Evolutionary conservation across 2,113 vertebrate species (phyloP), one percentile per base, ranked within the genome.

Genomic region (Callospermophilus lateralis): DNA sequence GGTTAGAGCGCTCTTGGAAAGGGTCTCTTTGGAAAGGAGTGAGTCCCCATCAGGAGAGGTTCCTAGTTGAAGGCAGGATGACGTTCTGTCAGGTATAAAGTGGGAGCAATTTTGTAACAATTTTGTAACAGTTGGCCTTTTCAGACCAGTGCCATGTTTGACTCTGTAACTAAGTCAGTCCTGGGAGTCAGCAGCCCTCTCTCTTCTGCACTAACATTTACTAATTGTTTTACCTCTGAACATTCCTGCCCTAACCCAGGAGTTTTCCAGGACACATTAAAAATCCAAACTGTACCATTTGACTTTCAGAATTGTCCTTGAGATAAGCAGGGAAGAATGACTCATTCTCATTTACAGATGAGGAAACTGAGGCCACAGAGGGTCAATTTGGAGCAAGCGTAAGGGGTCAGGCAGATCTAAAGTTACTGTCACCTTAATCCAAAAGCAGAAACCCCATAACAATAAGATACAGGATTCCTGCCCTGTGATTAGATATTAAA

Each of bases 391-490:
- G 58, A 93, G 22, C 58, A 26, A 81, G 87, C 42, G 17, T 8
- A 45, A 80, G 17, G 15, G 10, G 16, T 42, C 65, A 86, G 45
- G 22, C 6, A 72, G 88, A 84, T n/a, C 48, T 45, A 42, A 58
- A 7, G 42, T 34, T 45, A 45, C 20, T 42, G 28, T 65, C 39
- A 61, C 42, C 67, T 37, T 72, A 81, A 24, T 80, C 39, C 80
- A 89, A 96, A 85, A 80, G n/a, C 17, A 1, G 32, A 53, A 88
- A 72, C 16, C 16, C 55, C 42, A 78, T 4, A n/a, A 51, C 17
- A 86, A 94, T 61, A 72, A 83, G 61, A 84, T 34, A 68, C 8
- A 12, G n/a, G 76, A 45, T 81, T 93, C 93, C 63, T 81, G 37
- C 16, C 32, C 74, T 51, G 16, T 45, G 20, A 42, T 32, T 48